phyloP scores from a whole-genome alignment of 2,888 invertebrate species.

The Chalcosyrphus nemorum region DNA sequence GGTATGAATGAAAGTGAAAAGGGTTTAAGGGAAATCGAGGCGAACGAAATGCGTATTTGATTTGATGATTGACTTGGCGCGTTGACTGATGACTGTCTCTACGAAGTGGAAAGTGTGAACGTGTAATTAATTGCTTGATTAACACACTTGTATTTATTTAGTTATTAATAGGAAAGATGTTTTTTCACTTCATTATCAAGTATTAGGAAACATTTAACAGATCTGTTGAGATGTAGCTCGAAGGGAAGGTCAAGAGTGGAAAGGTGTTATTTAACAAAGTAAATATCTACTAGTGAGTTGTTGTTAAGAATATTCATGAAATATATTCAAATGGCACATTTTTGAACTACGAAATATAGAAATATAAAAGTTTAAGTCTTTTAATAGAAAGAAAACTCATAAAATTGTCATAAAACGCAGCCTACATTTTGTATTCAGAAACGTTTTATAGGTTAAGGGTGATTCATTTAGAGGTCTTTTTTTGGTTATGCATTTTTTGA shows the following conservation, averaged over 20 bases:
- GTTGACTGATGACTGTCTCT: not conserved
- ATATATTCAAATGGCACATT: no score
- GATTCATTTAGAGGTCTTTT: no score
- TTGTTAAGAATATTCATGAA: not conserved
- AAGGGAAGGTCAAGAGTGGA: constrained; percentile 2
- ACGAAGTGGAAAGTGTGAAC: constrained; percentile 9
- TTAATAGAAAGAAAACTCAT: no score
- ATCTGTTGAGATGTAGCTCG: not conserved
- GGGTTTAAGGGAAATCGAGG: constrained; percentile 12
- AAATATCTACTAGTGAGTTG: not conserved
- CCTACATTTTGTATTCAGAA: no score
- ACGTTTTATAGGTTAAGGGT: no score
- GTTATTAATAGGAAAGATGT: not conserved
- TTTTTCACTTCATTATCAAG: not conserved
- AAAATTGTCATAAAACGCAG: no score
- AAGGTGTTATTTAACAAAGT: not conserved
- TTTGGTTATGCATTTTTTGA: no score
- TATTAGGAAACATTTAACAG: constrained; percentile 6
- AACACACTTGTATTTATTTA: constrained; percentile 39
- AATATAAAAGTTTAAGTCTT: no score
- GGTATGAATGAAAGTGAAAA: constrained; percentile 20
- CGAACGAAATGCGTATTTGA: not conserved
- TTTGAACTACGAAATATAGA: no score
- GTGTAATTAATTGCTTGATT: constrained; percentile 25
- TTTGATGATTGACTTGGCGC: not conserved